Base-by-base conservation (phyloP, 2,113 vertebrate genomes). In the Cichladusa arquata region DNA sequence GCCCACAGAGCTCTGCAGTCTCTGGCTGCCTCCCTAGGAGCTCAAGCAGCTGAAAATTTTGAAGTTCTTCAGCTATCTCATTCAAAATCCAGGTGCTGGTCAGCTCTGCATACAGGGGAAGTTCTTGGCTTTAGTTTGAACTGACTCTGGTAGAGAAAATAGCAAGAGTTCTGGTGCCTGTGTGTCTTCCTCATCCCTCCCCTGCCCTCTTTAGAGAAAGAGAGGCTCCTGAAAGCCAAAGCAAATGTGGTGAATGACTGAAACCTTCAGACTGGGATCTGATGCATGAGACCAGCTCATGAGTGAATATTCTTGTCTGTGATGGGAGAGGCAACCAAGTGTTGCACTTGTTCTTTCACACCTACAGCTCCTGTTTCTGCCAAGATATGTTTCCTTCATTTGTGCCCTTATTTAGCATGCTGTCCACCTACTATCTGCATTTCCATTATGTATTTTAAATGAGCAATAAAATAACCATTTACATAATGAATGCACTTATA, bases 401-500 rank as follows among this genome's bases (percentile, higher is more conserved):
- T 47, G 66, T 82, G 92, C 65, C 72, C 67, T 91, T 85, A 91
- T 96, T 95, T 92, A 93, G 91, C 86, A 92, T 92, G 87, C 91
- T 93, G 92, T 96, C 93, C 92, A 95, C 95, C 95, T 95, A 94
- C 93, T 53, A 76, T 60, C 95, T 95, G 89, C 62, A 47, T 95
- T 90, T 86, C 61, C 65, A 96, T 96, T 73, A 83, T 92, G 72
- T 96, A 51, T 96, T 96, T 95, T 81, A 96, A 95, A 95, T 93
- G 86, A 96, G 92, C 90, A 92, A 90, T 92, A 95, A 95, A 95
- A 94, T 64, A 95, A 47, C 66, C 85, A 94, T 87, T 95, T 93
- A 87, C 90, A 93, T 93, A 96, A 95, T 93, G 84, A 90, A 92
- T 82, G 40, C 51, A 74, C 72, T 95, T 93, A 83, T 82, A 91